A percentile compares a stretch with the other conserved stretches of the same genome.
phyloP scores from a whole-genome alignment of 2,113 vertebrate genomes.

The Lucifuga dentata region DNA sequence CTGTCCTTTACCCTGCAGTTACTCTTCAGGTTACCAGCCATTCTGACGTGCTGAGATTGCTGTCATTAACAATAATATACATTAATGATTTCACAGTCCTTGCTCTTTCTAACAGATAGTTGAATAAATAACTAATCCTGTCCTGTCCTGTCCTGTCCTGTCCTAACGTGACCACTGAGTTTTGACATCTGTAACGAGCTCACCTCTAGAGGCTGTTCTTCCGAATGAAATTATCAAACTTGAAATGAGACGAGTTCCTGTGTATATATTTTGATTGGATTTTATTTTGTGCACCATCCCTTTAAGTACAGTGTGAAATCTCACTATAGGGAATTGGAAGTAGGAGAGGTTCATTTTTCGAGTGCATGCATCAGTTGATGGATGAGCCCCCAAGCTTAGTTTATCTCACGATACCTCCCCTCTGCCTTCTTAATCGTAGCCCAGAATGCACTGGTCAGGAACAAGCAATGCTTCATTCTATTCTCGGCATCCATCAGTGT shows the following conservation, averaged over 20 bases:
- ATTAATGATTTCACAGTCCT: constrained; percentile 11
- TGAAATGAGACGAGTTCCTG: not conserved
- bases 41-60: no score
- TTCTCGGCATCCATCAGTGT: constrained; percentile 58
- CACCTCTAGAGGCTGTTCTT: no score
- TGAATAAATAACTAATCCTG: no score
- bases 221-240: constrained; percentile 14
- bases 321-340: not conserved
- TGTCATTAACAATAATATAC: no score
- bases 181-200: no score
- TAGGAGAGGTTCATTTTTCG: constrained; percentile 22
- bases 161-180: no score
- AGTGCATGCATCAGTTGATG: constrained; percentile 56
- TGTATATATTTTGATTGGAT: not conserved
- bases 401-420: constrained; percentile 45
- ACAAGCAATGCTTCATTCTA: constrained; percentile 42
- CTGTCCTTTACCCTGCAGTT: no score
- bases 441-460: constrained; percentile 63
- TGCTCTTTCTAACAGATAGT: constrained; percentile 17
- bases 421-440: constrained; percentile 16
- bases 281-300: constrained; percentile 1
- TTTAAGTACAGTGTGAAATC: not conserved
- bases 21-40: no score
- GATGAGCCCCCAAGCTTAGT: constrained; percentile 63
- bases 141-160: no score